A percentile compares a stretch with the other conserved stretches of the same genome.
phyloP scores from a whole-genome alignment of 2,113 vertebrate species.

The Talpa occidentalis region DNA sequence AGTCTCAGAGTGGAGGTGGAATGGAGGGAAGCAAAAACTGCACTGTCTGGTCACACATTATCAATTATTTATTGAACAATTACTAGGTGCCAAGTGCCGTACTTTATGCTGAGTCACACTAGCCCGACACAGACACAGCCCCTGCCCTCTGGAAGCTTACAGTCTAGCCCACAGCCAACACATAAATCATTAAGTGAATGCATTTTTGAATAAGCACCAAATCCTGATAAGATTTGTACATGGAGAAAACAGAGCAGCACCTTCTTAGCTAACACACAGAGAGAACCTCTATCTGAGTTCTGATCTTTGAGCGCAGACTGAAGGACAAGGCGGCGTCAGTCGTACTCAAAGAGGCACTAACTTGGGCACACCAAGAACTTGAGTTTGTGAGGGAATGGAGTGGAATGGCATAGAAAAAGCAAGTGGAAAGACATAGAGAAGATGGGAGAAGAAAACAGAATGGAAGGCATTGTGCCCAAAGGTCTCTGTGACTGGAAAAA shows the following conservation, averaged over 20 bases:
- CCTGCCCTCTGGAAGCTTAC: not conserved
- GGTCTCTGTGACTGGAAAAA: not conserved
- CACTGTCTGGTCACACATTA: not conserved
- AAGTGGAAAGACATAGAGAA: not conserved
- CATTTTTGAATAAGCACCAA: not conserved
- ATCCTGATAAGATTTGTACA: not conserved
- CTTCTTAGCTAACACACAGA: not conserved
- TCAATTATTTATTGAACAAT: not conserved
- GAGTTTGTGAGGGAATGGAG: not conserved
- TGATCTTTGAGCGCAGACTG: not conserved
- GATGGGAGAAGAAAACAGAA: not conserved
- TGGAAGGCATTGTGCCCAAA: not conserved
- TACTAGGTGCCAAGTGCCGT: not conserved
- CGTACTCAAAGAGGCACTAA: not conserved
- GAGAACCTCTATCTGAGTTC: not conserved
- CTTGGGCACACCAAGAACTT: not conserved
- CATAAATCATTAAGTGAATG: not conserved
- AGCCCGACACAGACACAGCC: not conserved
- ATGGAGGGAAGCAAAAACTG: not conserved
- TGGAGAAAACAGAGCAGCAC: not conserved
- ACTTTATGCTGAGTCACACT: not conserved
- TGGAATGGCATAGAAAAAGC: not conserved
- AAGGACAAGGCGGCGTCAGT: not conserved
- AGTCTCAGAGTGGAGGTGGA: not conserved
- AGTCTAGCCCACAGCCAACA: not conserved